These are phyloP conservation scores for Synanthedon andrenaeformis DNA, from an alignment of 2,888 invertebrate genomes.

Conservation along the genomic window DNA sequence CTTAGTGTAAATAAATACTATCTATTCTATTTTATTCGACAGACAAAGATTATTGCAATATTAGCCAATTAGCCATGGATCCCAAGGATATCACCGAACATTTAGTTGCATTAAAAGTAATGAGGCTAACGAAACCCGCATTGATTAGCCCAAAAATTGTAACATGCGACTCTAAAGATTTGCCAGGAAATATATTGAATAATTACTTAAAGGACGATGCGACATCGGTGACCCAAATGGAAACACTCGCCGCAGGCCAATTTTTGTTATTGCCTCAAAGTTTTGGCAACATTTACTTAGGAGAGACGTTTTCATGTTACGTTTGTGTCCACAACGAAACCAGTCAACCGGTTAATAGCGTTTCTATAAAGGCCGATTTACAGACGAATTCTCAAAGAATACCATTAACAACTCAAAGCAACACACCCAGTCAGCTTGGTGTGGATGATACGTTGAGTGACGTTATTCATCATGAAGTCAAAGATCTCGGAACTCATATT, in stretches of 20 bases:
- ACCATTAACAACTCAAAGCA: conserved; percentile 80
- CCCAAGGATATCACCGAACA: conserved; percentile 72
- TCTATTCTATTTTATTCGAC: too few relatives aligned
- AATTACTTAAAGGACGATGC: conserved; percentile 85
- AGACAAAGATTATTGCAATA: not conserved
- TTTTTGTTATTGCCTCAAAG: conserved; percentile 94
- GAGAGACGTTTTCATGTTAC: conserved; percentile 98
- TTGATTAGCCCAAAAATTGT: conserved; percentile 84
- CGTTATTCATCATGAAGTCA: conserved; percentile 99
- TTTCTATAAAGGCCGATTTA: conserved; percentile 90
- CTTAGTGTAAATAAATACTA: too few relatives aligned
- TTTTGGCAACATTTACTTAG: conserved; percentile 97
- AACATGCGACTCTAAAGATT: conserved; percentile 86
- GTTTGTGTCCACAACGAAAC: conserved; percentile 98
- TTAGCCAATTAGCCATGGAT: conserved; percentile 57
- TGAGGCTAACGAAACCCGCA: conserved; percentile 94
- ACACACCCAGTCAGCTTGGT: conserved; percentile 70
- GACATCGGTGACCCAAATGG: conserved; percentile 84
- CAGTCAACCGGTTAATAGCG: conserved; percentile 83
- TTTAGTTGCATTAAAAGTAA: conserved; percentile 80
- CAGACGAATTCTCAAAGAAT: conserved; percentile 93
- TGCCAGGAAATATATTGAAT: conserved; percentile 85
- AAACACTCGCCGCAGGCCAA: conserved; percentile 87
- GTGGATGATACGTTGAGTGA: conserved; percentile 92
- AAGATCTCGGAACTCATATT: conserved; percentile 97